Conservation (phyloP, 2,888 invertebrate genomes). For the Cryptus armator region DNA sequence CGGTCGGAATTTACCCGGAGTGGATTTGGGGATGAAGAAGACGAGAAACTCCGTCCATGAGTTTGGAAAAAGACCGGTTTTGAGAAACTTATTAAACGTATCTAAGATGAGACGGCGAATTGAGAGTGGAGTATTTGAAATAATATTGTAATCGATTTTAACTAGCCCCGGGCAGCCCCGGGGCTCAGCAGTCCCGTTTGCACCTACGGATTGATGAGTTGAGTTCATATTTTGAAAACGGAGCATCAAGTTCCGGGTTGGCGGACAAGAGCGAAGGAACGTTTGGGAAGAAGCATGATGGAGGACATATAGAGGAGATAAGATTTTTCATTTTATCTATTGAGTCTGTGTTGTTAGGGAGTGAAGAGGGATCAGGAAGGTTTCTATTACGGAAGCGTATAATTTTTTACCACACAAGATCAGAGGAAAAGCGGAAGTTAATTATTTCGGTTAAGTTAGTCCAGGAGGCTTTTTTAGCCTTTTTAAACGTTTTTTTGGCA, state of each 20-base stretch:
- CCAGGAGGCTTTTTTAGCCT: constrained; percentile 11
- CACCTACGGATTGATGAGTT: neutral
- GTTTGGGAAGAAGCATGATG: neutral
- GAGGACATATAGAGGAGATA: neutral
- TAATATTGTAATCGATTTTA: constrained; percentile 7
- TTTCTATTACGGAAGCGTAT: neutral
- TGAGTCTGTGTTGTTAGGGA: neutral
- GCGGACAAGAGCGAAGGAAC: neutral
- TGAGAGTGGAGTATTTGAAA: too few relatives aligned
- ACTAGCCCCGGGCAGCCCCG: constrained; percentile 29
- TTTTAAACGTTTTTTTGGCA: neutral
- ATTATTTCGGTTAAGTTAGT: constrained; percentile 5
- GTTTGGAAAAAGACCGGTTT: too few relatives aligned
- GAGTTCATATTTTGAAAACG: neutral
- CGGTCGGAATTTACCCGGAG: too few relatives aligned
- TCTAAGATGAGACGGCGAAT: too few relatives aligned
- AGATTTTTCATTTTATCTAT: neutral
- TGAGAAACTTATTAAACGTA: too few relatives aligned
- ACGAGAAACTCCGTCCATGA: too few relatives aligned
- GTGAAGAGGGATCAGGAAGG: neutral
- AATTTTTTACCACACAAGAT: neutral
- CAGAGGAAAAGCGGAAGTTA: neutral
- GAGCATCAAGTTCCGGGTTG: neutral
- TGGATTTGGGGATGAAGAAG: too few relatives aligned
- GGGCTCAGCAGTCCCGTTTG: neutral